Evolutionary conservation across 1,140 invertebrate genomes (phyloP), one percentile per base, ranked within the genome.

Genomic region (Polypedilum pembai): DNA sequence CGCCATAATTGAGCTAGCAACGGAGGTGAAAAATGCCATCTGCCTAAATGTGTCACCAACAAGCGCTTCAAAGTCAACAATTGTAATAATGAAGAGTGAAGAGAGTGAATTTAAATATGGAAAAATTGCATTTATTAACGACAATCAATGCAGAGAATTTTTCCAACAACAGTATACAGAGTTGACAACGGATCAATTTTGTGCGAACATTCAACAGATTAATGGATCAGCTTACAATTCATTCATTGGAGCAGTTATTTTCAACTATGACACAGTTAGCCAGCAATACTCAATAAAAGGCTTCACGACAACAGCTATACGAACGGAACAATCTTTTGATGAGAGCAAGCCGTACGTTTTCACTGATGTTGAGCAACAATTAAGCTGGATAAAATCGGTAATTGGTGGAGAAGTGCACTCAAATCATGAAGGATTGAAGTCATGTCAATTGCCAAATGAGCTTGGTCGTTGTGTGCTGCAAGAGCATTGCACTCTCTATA

Each of bases 331-430:
- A 7, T 5, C 65, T 3, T 69, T 20, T 8, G 65, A 69, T 20
- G 65, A 69, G 10, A 69, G 20, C 17, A 69, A 69, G 10, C 65
- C 65, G 8, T 69, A 69, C 65, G 17, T 69, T 20, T 69, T 69
- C 20, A 69, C 65, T 0, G 65, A 69, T 10, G 20, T 69, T 20
- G 18, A 21, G 20, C 8, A 69, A 1, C 17, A 69, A 3, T 69
- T 69, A 10, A 69, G 3, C 1, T 69, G 65, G 65, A 69, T 69
- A 18, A 18, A 69, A 20, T 8, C 65, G 18, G 65, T 18, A 0
- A 18, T 69, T 7, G 65, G 20, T 10, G 18, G 18, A 17, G 65
- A 69, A 10, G n/a, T 20, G 4, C 15, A 69, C 0, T 10, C 65
- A 20, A 20, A 20, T 18, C 1, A 10, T 4, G 17, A 18, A 21